phyloP scores from a whole-genome alignment of 2,797 vertebrate species.

The Fistularia commersonii region DNA sequence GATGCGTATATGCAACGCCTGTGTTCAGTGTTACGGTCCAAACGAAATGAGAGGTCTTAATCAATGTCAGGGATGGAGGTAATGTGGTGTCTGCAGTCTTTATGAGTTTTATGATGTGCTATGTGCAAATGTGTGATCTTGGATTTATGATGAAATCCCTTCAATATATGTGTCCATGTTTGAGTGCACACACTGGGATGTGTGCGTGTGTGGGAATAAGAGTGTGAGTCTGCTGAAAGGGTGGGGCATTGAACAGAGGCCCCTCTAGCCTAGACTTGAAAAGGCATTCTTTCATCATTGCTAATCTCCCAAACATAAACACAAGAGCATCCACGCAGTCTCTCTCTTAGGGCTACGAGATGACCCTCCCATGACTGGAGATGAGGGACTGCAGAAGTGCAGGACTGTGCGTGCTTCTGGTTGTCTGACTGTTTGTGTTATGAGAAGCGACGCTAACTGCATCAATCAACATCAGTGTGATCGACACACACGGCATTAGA shows the following conservation, averaged over 20 bases:
- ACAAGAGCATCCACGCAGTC: constrained; percentile 69
- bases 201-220: constrained; percentile 12
- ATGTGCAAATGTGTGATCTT: constrained; percentile 2
- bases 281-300: constrained; percentile 82
- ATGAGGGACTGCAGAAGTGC: constrained; percentile 49
- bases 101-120: constrained; percentile 27
- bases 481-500: constrained; percentile 4
- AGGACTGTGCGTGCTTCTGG: constrained; percentile 36
- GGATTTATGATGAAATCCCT: constrained; percentile 12
- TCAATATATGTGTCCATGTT: neutral
- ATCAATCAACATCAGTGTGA: constrained; percentile 58
- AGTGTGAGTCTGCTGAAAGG: constrained; percentile 45
- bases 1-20: constrained; percentile 27
- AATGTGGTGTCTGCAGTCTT: constrained; percentile 15
- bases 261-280: constrained; percentile 75
- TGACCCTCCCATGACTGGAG: constrained; percentile 67
- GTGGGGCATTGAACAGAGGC: constrained; percentile 66
- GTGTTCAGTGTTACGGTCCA: constrained; percentile 3
- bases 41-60: constrained; percentile 8
- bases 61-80: constrained; percentile 10
- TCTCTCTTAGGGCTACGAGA: constrained; percentile 44
- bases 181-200: neutral
- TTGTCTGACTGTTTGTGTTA: constrained; percentile 55
- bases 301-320: constrained; percentile 84
- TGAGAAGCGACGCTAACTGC: constrained; percentile 27